These are phyloP conservation scores for Hirtodrosophila alboralis DNA, from an alignment of 2,888 invertebrate genomes.

Conservation along the genomic window DNA sequence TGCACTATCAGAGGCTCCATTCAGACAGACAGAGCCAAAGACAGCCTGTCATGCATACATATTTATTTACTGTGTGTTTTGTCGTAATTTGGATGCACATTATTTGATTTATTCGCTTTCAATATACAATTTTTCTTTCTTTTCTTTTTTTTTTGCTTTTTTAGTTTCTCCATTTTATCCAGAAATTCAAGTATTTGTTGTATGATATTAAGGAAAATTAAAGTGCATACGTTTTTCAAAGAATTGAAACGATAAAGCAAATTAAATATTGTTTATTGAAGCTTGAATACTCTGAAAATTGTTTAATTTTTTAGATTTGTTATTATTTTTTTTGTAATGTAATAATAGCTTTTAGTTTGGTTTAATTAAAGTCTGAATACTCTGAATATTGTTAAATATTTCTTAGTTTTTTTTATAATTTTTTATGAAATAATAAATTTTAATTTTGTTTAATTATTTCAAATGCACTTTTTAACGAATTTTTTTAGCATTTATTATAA, in stretches of 20 bases:
- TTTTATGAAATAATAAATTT: too few species aligned
- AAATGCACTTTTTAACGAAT: too few species aligned
- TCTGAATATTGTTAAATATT: too few species aligned
- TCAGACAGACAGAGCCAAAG: conserved; percentile 22
- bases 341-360: too few species aligned
- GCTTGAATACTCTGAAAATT: conserved; percentile 6
- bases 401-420: too few species aligned
- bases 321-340: too few species aligned
- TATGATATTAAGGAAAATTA: conserved; percentile 44
- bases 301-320: too few species aligned
- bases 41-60: conserved; percentile 57
- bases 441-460: too few species aligned
- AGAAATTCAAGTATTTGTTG: conserved; percentile 50
- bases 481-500: too few species aligned
- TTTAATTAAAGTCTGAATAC: too few species aligned
- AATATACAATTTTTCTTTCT: conserved; percentile 63
- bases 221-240: conserved; percentile 44
- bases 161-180: conserved; percentile 49
- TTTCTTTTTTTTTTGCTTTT: too few species aligned
- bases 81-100: conserved; percentile 72
- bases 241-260: conserved; percentile 33
- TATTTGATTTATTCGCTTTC: conserved; percentile 79
- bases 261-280: conserved; percentile 5
- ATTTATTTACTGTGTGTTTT: conserved; percentile 60
- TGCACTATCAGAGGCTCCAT: conserved; percentile 28